Conservation (phyloP, 23 tunicate species). For the Trididemnum miniatum region DNA sequence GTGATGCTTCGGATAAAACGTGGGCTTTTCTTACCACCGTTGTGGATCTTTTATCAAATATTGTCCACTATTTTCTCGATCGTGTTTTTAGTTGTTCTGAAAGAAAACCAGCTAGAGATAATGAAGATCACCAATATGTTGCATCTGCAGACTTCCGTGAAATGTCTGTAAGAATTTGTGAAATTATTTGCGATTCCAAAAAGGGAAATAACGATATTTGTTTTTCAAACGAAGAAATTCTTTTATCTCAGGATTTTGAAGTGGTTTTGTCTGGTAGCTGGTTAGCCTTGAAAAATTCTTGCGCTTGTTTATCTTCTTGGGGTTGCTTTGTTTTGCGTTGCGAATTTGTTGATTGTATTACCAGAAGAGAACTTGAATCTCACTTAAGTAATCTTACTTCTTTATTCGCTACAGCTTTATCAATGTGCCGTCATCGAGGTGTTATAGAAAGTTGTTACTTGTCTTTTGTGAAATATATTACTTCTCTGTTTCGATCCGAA, state of each 20-base stretch:
- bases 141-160: conserved; percentile 66
- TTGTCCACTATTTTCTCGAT: conserved; percentile 34
- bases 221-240: background rate
- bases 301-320: conserved; percentile 23
- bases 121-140: conserved; percentile 5
- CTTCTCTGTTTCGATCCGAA: conserved; percentile 8
- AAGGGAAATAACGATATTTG: background rate
- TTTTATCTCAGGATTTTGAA: conserved; percentile 63
- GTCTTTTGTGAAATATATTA: conserved; percentile 22
- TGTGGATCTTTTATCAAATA: background rate
- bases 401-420: conserved; percentile 20
- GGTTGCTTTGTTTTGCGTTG: background rate
- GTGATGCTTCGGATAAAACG: background rate
- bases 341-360: background rate
- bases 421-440: conserved; percentile 77
- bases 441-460: conserved; percentile 70
- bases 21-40: background rate
- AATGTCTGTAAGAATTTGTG: conserved; percentile 25
- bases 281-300: conserved; percentile 58
- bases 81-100: conserved; percentile 43
- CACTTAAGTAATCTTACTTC: conserved; percentile 3
- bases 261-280: conserved; percentile 52
- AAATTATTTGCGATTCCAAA: conserved; percentile 3
- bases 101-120: background rate
- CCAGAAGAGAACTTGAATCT: background rate